Evolutionary conservation across 2,113 vertebrate genomes (phyloP), one percentile per base, ranked within the genome.

Genomic region (Nibea coibor): DNA sequence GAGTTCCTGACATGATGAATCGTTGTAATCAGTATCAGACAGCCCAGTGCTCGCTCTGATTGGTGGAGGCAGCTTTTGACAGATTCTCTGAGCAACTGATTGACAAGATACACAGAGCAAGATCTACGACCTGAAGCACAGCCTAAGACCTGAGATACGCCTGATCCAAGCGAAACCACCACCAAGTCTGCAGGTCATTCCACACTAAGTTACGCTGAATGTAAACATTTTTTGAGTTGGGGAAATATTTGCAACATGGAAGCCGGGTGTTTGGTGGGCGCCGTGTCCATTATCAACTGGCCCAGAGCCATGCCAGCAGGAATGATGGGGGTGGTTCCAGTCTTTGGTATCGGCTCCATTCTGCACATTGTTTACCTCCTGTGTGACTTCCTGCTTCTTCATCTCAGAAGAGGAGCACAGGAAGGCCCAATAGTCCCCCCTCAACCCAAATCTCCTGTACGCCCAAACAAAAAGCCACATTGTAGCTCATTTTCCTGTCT

Each of bases 381-480:
- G 81, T 84, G 94, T 79, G 89, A 93, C 92, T 95, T 97, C 96
- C 96, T 96, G 94, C 84, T 86, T 91, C 88, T 94, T 94, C 94
- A 95, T 90, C 87, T 80, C 58, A 86, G 94, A 96, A 94, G 94
- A 93, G 89, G 91, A 94, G 87, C 68, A 1, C 85, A 94, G 93
- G 94, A 94, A 95, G 93, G 87, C 47, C 48, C 84, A 85, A 92
- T 75, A 89, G 90, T 92, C 93, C 92, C 92, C 72, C 89, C 93
- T 89, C 75, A 87, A 93, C 83, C 92, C 0, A 28, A 87, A 90
- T 86, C 87, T 94, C 91, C 87, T 80, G 84, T 81, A 69, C 48
- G 65, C 77, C 72, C 88, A 95, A 95, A 92, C 92, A 95, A 93
- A 95, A 95, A 95, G 89, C 92, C 93, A 90, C 88, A 94, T 94